Evolutionary conservation across 2,888 invertebrate species (phyloP).

Genomic region (Lasioglossum lativentre): DNA sequence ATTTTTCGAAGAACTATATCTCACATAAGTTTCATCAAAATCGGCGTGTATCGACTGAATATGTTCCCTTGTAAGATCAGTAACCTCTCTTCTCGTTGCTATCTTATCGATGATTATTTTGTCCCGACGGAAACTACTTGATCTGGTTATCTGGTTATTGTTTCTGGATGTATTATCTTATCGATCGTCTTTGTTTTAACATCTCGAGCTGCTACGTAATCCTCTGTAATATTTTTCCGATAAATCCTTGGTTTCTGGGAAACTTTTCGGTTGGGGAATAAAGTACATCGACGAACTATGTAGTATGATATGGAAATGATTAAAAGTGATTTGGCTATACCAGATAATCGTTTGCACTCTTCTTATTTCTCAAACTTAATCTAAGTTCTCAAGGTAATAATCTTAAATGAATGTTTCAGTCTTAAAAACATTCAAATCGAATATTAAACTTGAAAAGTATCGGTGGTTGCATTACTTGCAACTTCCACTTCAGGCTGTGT

Average conservation of each 20-base stretch:
- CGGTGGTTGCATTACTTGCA: background rate
- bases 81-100: background rate
- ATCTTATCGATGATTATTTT: conserved; percentile 25
- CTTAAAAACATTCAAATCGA: background rate
- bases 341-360: background rate
- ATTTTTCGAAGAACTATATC: too few relatives aligned
- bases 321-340: background rate
- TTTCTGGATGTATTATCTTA: conserved; percentile 26
- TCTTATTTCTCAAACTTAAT: background rate
- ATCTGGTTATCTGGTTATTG: background rate
- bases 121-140: background rate
- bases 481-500: background rate
- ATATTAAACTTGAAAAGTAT: background rate
- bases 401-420: background rate
- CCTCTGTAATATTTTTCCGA: background rate
- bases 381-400: background rate
- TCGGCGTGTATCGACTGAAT: too few relatives aligned
- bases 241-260: background rate
- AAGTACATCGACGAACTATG: background rate
- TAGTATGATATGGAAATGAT: background rate
- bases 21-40: too few relatives aligned
- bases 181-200: conserved; percentile 19
- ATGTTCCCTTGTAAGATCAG: too few relatives aligned
- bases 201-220: background rate
- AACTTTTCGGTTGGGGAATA: background rate